phyloP scores from a whole-genome alignment of 2,113 vertebrate genomes.

The Mirounga angustirostris region DNA sequence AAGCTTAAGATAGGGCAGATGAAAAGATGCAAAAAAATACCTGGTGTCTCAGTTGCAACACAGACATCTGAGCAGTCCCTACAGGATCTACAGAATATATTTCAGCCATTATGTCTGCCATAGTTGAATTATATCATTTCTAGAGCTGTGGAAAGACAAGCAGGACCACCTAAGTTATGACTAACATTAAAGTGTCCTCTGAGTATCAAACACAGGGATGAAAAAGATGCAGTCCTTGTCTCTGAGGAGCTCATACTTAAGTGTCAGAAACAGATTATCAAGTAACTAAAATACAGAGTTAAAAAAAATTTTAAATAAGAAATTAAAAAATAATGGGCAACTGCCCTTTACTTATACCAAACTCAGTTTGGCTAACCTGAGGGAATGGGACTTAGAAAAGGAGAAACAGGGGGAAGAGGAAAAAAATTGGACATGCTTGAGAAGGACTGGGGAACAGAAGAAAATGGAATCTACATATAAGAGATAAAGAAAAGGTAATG shows the following conservation, averaged over 20 bases:
- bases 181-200: background rate
- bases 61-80: background rate
- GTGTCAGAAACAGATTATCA: background rate
- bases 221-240: background rate
- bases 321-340: background rate
- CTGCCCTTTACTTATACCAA: background rate
- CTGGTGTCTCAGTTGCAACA: background rate
- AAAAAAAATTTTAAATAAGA: background rate
- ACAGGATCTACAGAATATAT: background rate
- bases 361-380: background rate
- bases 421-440: background rate
- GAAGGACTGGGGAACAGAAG: background rate
- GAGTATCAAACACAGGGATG: background rate
- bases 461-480: background rate
- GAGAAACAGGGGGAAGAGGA: background rate
- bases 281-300: background rate
- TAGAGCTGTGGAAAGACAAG: background rate
- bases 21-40: background rate
- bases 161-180: background rate
- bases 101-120: background rate
- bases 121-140: background rate
- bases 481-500: background rate
- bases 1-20: background rate
- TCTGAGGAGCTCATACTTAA: background rate
- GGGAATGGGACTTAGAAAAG: background rate